Evolutionary conservation across 2,113 vertebrate species (phyloP), one percentile per base, ranked within the genome.

Genomic region (Corythornis cristatus): DNA sequence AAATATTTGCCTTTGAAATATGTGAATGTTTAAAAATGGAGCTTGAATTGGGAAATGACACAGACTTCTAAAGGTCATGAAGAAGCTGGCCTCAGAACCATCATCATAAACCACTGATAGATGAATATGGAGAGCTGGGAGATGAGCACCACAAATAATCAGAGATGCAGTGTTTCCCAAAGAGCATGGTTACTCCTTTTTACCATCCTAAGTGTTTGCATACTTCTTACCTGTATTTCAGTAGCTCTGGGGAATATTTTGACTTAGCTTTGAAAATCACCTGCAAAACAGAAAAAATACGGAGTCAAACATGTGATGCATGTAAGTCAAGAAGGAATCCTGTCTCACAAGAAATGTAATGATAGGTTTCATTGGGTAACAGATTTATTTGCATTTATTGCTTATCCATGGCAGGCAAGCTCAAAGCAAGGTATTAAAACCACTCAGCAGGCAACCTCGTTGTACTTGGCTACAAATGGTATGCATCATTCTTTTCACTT

Each of bases 231-330:
- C 98, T 98, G 97, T 98, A 99, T 95, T 98, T 98, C 92, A 98
- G 96, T 78, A 99, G 97, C 88, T 99, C 99, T 78, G 99, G 99
- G 79, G 98, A 98, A 71, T 99, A 99, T 91, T 99, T 99, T 15
- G 99, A 99, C 96, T 99, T 99, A 56, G 99, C 99, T 97, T 99
- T 99, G 96, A 99, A 99, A 96, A 99, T 98, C 84, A 99, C 99
- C 99, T 99, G 98, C 62, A 95, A 97, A 93, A 94, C 22, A 93
- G 37, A 74, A 81, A 90, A 88, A 82, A 71, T 12, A 88, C 18
- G 70, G 58, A 74, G 83, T 93, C 71, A 93, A 71, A 70, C 20
- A 50, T 9, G 35, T 31, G n/a, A 42, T 15, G 31, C 26, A 45
- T 6, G 3, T 48, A 70, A 77, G 45, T 66, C 78, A 62, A 81